phyloP scores from a whole-genome alignment of 2,888 invertebrate species.

The Tenthredo amoena region DNA sequence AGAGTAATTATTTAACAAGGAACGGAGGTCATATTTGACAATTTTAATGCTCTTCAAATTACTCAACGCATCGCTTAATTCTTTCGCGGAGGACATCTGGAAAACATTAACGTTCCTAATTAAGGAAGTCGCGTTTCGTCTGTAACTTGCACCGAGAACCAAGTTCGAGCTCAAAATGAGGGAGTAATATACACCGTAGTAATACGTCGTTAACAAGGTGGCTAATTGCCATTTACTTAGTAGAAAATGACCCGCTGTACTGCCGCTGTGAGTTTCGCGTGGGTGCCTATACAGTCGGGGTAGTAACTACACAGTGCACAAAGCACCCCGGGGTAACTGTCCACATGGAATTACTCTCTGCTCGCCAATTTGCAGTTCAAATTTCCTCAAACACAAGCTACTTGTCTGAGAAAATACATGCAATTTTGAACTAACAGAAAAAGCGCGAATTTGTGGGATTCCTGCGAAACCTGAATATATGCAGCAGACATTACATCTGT shows the following conservation, averaged over 20 bases:
- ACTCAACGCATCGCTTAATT: constrained; percentile 7
- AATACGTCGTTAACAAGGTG: constrained; percentile 67
- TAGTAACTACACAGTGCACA: background rate
- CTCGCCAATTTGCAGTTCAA: background rate
- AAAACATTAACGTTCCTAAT: constrained; percentile 32
- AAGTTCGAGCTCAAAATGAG: constrained; percentile 27
- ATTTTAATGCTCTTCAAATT: background rate
- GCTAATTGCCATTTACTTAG: constrained; percentile 70
- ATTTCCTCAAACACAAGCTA: constrained; percentile 32
- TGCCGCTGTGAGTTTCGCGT: constrained; percentile 22
- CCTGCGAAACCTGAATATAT: background rate
- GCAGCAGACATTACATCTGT: background rate
- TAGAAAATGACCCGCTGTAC: constrained; percentile 63
- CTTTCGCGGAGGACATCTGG: background rate
- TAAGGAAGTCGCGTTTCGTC: constrained; percentile 18
- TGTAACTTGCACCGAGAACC: constrained; percentile 28
- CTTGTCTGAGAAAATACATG: constrained; percentile 54
- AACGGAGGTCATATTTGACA: background rate
- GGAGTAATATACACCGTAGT: constrained; percentile 54
- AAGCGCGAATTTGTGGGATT: background rate
- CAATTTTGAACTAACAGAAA: background rate
- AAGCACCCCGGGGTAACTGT: background rate
- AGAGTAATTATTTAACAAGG: constrained; percentile 11
- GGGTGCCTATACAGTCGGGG: background rate
- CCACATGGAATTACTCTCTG: background rate